Evolutionary conservation across 2,888 invertebrate genomes (phyloP), one percentile per base, ranked within the genome.

Genomic region (Drosophila histrio): DNA sequence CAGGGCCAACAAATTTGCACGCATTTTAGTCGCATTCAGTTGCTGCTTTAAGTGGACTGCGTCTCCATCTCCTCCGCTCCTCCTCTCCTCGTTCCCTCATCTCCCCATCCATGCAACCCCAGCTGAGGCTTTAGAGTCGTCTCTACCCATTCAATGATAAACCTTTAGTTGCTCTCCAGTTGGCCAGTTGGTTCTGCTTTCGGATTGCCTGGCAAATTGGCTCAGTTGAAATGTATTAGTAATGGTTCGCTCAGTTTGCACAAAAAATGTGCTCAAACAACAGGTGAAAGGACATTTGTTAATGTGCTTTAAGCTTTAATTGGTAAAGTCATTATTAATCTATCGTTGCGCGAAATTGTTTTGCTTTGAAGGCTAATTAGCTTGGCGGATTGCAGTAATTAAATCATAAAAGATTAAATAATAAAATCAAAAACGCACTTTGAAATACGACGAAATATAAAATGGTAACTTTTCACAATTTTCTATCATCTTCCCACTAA

Each of bases 201-300:
- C 28, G 38, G 32, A 15, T 47, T 19, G 38, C 50, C 58, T 41
- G 54, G 61, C 32, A 79, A 87, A 85, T 74, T 87, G 67, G 83
- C 77, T 79, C 66, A 69, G 71, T 65, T 72, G 38, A 76, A 73
- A 79, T 68, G 54, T 64, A 83, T 83, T 86, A 72, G 57, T 71
- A 63, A 61, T 65, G 79, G 47, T 47, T 78, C 60, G 68, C 3
- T 64, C 53, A 46, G 52, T 60, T 54, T 47, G 58, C 62, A 69
- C 67, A 80, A 77, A 67, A 52, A 60, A 46, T 52, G 22, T 38
- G 19, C 19, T 21, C n/a, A 58, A 69, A 65, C 76, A 76, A 77
- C 44, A 22, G 36, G 30, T n/a, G 38, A 53, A 60, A 60, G 21
- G 32, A 52, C 26, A 62, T 59, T 66, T 47, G 28, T 19, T 34